phyloP scores from a whole-genome alignment of 1,140 invertebrate genomes.

The Lamellibrachia luymesi region DNA sequence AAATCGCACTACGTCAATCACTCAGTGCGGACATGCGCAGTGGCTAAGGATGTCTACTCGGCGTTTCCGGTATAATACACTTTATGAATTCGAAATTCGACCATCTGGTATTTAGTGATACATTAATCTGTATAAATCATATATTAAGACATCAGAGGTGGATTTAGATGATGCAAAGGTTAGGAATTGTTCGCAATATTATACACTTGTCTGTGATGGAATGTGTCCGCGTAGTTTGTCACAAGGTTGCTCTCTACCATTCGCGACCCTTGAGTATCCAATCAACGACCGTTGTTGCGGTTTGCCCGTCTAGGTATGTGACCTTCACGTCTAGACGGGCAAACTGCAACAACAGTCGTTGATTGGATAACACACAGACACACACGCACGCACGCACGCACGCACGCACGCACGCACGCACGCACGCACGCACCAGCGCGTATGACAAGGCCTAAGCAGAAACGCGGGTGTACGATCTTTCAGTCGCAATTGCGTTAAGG shows the following conservation, averaged over 20 bases:
- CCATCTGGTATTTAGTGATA: not conserved
- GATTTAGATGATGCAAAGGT: not conserved
- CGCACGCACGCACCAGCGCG: not conserved
- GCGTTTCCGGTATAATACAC: not conserved
- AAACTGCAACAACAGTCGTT: no score
- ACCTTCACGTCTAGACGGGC: no score
- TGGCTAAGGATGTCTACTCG: not conserved
- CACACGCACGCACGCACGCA: no score
- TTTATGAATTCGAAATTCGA: not conserved
- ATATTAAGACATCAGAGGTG: not conserved
- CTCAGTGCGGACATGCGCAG: not conserved
- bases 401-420: not conserved
- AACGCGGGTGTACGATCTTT: no score
- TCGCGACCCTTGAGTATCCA: no score
- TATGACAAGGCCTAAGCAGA: no score
- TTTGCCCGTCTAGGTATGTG: no score
- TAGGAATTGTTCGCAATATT: not conserved
- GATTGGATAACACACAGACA: no score
- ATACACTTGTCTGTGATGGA: not conserved
- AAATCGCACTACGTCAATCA: not conserved
- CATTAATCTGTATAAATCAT: not conserved
- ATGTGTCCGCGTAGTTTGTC: not conserved
- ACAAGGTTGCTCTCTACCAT: no score
- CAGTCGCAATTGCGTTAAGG: no score
- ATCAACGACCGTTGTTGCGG: no score